A percentile compares a stretch with the other conserved stretches of the same genome.
Conservation (phyloP, 2,888 invertebrate species). For the Thereva unica region DNA sequence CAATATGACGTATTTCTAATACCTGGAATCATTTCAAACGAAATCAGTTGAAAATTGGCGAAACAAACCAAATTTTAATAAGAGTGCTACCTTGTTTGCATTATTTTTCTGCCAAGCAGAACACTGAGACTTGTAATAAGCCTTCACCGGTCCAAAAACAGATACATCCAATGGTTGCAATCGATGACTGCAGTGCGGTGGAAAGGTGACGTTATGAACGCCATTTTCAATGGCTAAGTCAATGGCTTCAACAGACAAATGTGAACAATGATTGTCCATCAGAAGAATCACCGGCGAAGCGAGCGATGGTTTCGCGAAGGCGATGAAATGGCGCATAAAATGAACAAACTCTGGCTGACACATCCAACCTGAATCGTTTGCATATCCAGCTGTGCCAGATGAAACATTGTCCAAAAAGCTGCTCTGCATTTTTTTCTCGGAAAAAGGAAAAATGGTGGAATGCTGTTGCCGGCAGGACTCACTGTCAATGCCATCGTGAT, state of each 20-base stretch:
- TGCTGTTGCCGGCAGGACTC: constrained; percentile 14
- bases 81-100: constrained; percentile 29
- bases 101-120: constrained; percentile 38
- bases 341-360: constrained; percentile 44
- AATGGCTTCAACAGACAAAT: constrained; percentile 44
- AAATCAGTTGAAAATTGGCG: constrained; percentile 16
- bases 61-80: not conserved
- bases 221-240: constrained; percentile 47
- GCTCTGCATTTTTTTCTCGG: constrained; percentile 37
- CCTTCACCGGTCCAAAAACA: constrained; percentile 8
- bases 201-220: constrained; percentile 36
- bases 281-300: constrained; percentile 40
- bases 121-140: constrained; percentile 16
- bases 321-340: constrained; percentile 38
- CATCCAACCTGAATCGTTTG: constrained; percentile 45
- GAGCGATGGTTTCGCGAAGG: constrained; percentile 34
- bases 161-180: constrained; percentile 3
- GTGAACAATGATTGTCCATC: constrained; percentile 43
- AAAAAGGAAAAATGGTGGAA: constrained; percentile 37
- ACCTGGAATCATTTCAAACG: constrained; percentile 7
- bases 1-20: constrained; percentile 40
- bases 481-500: constrained; percentile 28
- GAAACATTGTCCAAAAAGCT: constrained; percentile 39
- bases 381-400: constrained; percentile 7
- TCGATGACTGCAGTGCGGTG: constrained; percentile 46